These are phyloP conservation scores for Eupithecia exiguata DNA, from an alignment of 2,888 invertebrate species.

Conservation along the genomic window DNA sequence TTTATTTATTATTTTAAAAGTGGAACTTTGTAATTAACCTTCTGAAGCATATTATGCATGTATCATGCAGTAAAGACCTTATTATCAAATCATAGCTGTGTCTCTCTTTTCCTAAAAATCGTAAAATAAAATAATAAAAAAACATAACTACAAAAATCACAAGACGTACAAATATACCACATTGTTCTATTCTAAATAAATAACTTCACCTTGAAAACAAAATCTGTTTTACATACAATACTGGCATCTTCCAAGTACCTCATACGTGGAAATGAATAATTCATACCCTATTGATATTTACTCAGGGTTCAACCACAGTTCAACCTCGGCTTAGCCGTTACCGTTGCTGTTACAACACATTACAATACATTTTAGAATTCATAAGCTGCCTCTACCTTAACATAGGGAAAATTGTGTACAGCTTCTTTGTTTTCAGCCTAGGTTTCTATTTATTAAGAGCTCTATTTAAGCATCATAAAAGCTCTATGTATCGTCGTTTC, in stretches of 20 bases:
- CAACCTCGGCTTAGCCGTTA: constrained; percentile 22
- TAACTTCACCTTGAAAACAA: constrained; percentile 11
- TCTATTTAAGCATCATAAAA: too few relatives aligned
- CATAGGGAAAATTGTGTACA: background rate
- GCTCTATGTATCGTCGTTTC: too few relatives aligned
- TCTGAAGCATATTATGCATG: too few relatives aligned
- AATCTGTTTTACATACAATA: constrained; percentile 27
- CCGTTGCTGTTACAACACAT: background rate
- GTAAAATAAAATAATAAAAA: too few relatives aligned
- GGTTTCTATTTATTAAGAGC: too few relatives aligned
- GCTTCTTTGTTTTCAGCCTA: background rate
- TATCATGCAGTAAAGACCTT: too few relatives aligned
- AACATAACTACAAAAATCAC: too few relatives aligned
- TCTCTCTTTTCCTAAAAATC: too few relatives aligned
- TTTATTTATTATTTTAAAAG: too few relatives aligned
- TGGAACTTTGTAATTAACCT: too few relatives aligned
- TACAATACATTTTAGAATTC: background rate
- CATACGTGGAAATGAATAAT: constrained; percentile 38
- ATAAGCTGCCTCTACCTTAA: background rate
- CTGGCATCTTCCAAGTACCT: constrained; percentile 17
- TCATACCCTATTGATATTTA: constrained; percentile 41
- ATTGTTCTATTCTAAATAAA: background rate
- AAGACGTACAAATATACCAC: too few relatives aligned
- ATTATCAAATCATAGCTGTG: too few relatives aligned
- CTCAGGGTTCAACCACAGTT: constrained; percentile 20